A percentile compares a stretch with the other conserved stretches of the same genome.
Evolutionary conservation across 2,888 invertebrate genomes (phyloP).

Genomic region (Leuctra nigra): DNA sequence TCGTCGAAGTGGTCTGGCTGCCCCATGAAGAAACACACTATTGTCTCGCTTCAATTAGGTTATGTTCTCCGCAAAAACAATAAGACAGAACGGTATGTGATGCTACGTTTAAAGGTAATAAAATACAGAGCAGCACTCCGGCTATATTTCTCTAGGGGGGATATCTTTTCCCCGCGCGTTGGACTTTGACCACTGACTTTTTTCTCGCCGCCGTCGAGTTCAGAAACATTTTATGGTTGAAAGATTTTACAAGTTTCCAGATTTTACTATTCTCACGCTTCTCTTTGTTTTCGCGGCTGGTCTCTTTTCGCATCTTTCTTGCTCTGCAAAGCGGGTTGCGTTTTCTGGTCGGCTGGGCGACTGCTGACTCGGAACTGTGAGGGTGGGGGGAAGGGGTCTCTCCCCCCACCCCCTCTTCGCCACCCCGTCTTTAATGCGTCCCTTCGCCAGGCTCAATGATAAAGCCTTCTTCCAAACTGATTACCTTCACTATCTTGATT

Average conservation of each 20-base stretch:
- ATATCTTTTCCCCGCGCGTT: no score
- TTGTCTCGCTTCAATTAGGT: no score
- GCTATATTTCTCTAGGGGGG: slow-evolving; percentile 3
- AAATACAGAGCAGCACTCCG: slow-evolving; percentile 1
- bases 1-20: no score
- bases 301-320: slow-evolving; percentile 15
- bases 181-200: slow-evolving; percentile 10
- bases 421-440: neutral
- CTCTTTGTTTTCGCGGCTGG: slow-evolving; percentile 15
- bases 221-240: slow-evolving; percentile 26
- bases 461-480: slow-evolving; percentile 1
- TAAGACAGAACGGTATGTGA: neutral
- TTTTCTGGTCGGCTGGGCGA: slow-evolving; percentile 24
- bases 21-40: no score
- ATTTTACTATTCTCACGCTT: slow-evolving; percentile 23
- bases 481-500: slow-evolving; percentile 5
- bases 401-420: neutral
- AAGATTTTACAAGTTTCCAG: slow-evolving; percentile 23
- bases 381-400: neutral
- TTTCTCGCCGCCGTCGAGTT: slow-evolving; percentile 14
- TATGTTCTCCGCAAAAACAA: no score
- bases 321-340: slow-evolving; percentile 20
- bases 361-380: slow-evolving; percentile 25
- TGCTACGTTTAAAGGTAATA: slow-evolving; percentile 2
- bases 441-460: neutral